Evolutionary conservation across 2,888 invertebrate species (phyloP), one percentile per base, ranked within the genome.

Genomic region (Spodoptera picta): DNA sequence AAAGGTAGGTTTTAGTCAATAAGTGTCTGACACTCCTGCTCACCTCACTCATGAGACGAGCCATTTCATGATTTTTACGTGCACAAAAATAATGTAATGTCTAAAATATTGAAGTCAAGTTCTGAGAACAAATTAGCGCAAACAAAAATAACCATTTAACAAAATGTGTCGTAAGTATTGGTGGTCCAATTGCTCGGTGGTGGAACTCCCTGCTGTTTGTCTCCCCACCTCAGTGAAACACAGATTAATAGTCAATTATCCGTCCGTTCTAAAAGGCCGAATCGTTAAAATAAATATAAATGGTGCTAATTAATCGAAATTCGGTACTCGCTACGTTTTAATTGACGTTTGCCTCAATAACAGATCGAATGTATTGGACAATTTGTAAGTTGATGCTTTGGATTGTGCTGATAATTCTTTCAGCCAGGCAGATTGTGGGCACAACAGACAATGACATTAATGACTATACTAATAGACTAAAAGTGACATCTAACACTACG

Each of bases 161-260:
- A 19, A 46, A 65, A 57, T 58, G 45, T 55, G 65, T 72, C 59
- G 65, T 72, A 56, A 58, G 36, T 65, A 60, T 72, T 69, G 75
- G 65, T 54, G 46, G 59, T 10, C 43, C 71, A 65, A 70, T 65
- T 50, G 53, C 47, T 58, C 24, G 36, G 52, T 49, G 52, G 27
- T 52, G 54, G 50, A 41, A 46, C 31, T 42, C 51, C 31, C 49
- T 27, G 56, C 58, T 49, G 63, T 60, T 67, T 48, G 71, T 54
- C 65, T 57, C 59, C 14, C 51, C 51, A 52, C 49, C 60, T 58
- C 72, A 27, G 31, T 62, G 58, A 62, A 63, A 67, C 60, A 70
- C 59, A 60, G 84, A 85, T 83, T 80, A 81, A 83, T 82, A 73
- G 83, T 77, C 86, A 85, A 86, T 85, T 82, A 85, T 77, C 77